Percentiles rank a stretch among this genome's conserved stretches.
Evolutionary conservation across 2,113 vertebrate genomes (phyloP).

Genomic region (Lathamus discolor): DNA sequence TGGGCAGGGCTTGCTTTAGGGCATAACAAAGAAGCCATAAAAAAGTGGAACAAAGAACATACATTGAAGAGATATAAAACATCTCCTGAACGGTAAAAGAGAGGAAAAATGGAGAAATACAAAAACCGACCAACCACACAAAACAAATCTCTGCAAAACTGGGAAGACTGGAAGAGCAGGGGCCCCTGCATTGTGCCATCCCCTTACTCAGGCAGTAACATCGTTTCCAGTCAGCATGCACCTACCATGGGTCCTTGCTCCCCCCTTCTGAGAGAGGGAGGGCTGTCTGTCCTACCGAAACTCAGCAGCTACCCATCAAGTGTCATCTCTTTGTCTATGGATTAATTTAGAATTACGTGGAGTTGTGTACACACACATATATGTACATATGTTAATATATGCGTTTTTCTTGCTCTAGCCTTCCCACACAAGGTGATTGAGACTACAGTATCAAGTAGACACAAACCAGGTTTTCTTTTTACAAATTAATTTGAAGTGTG

Average conservation of each 20-base stretch:
- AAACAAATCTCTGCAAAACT: fast-evolving
- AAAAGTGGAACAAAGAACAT: neutral
- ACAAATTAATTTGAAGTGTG: neutral
- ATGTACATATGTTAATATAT: fast-evolving
- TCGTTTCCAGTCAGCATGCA: fast-evolving
- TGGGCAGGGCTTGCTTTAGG: neutral
- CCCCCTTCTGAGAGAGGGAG: no score
- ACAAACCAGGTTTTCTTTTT: fast-evolving
- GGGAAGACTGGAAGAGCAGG: neutral
- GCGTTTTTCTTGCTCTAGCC: neutral
- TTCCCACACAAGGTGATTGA: neutral
- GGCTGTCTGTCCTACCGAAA: neutral
- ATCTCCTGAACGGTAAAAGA: neutral
- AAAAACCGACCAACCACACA: neutral
- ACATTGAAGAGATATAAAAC: neutral
- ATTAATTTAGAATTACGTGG: neutral
- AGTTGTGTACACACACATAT: fast-evolving
- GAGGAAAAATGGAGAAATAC: neutral
- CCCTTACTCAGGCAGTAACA: neutral
- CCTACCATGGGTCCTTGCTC: neutral
- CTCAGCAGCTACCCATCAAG: no score
- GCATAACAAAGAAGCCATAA: neutral
- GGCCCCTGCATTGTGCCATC: neutral
- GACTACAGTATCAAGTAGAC: neutral
- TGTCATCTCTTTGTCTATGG: neutral